Percentiles rank a stretch among this genome's conserved stretches.
These are phyloP conservation scores for Hiodon tergisus DNA, from an alignment of 2,113 vertebrate genomes.

Conservation along the genomic window DNA sequence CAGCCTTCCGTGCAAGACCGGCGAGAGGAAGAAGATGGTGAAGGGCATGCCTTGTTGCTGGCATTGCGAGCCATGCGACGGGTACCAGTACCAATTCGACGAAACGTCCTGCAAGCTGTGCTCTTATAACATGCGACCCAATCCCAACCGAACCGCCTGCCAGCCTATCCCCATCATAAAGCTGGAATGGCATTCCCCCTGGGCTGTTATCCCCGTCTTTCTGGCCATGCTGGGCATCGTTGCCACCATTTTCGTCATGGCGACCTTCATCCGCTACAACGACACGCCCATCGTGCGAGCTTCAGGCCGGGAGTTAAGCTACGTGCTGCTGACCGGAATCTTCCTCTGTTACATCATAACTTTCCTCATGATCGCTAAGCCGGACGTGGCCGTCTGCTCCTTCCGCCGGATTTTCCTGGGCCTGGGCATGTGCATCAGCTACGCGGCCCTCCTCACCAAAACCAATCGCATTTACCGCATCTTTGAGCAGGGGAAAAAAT, in stretches of 20 bases:
- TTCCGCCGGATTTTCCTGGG: conserved; percentile 87
- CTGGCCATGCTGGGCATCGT: conserved; percentile 89
- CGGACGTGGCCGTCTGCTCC: conserved; percentile 82
- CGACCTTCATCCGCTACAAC: conserved; percentile 85
- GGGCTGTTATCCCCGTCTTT: conserved; percentile 88
- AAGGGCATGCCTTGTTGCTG: conserved; percentile 91
- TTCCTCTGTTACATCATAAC: conserved; percentile 96
- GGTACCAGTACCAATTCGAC: conserved; percentile 86
- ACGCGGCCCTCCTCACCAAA: conserved; percentile 89
- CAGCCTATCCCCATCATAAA: conserved; percentile 84
- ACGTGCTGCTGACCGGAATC: conserved; percentile 86
- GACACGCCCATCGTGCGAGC: conserved; percentile 91
- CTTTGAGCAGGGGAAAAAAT: conserved; percentile 92
- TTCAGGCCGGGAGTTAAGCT: conserved; percentile 87
- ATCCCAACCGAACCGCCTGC: conserved; percentile 80
- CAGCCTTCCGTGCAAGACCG: conserved; percentile 77
- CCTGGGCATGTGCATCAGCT: conserved; percentile 94
- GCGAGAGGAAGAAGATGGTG: conserved; percentile 86
- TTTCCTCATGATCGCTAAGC: conserved; percentile 93
- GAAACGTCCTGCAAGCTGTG: conserved; percentile 87
- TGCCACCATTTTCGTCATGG: conserved; percentile 88
- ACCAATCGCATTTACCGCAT: conserved; percentile 96
- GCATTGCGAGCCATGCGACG: conserved; percentile 88
- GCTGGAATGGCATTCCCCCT: conserved; percentile 91
- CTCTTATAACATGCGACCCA: conserved; percentile 79